Base-by-base conservation (phyloP, 2,888 invertebrate genomes). In the Xestia c-nigrum region DNA sequence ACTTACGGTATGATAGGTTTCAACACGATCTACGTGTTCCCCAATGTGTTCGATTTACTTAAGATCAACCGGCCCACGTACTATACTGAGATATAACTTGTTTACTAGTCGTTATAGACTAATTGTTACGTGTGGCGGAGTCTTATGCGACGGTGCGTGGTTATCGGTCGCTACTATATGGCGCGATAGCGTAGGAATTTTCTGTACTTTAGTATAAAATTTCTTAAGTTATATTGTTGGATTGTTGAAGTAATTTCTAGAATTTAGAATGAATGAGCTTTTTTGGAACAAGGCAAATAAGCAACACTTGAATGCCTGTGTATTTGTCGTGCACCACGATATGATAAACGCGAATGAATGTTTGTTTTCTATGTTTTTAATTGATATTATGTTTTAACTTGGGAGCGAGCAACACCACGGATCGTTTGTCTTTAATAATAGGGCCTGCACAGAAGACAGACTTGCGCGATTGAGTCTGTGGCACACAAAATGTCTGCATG, bases 51-150 rank as follows among this genome's bases (percentile, higher is more conserved):
- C 94, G 96, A 97, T 68, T 94, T 98, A 88, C 93, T 99, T 67
- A 97, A 97, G 81, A 98, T 99, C 88, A 98, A 98, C 92, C 95
- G 99, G 90, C 98, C 98, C 0, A 98, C 98, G 1, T 99, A 98
- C 95, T 98, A 98, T 90, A 98, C 98, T 0, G 99, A 99, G 97
- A 97, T 99, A 87, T 98, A 97, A 97, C 72, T 38, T 14, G 16
- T 52, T 64, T 55, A 57, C 76, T 90, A 88, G 87, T 89, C 76
- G 61, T 66, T 46, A 38, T 31, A n/a, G 70, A 31, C 31, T 74
- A 16, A 71, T 52, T 78, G 46, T 80, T 73, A 16, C 19, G n/a
- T 52, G n/a, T 24, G 19, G 65, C 64, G 64, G 46, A 72, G 46
- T 66, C 21, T 61, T 80, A 52, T 65, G 70, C 70, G 65, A 65